phyloP scores from a whole-genome alignment of 2,113 vertebrate species.

The Perognathus longimembris region DNA sequence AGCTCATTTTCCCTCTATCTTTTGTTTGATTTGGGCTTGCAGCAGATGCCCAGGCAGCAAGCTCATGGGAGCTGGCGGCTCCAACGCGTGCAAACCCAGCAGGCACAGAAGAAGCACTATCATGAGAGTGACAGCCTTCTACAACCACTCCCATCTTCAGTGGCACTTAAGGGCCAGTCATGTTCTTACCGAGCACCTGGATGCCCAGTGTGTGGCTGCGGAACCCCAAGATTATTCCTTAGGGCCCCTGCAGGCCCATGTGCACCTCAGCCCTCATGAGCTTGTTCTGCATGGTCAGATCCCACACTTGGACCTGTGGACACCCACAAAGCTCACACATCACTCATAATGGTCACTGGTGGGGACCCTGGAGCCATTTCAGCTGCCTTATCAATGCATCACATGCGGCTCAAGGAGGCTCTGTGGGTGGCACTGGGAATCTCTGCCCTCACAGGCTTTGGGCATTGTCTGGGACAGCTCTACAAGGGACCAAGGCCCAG shows the following conservation, averaged over 20 bases:
- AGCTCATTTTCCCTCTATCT: not conserved
- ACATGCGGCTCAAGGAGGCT: too few species aligned
- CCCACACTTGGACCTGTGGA: too few species aligned
- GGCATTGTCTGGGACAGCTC: not conserved
- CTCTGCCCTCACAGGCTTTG: not conserved
- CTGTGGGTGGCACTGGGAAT: accelerated
- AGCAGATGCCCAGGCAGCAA: not conserved
- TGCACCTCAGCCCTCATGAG: accelerated
- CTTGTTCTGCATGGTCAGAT: too few species aligned
- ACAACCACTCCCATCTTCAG: not conserved
- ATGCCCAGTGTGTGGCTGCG: not conserved
- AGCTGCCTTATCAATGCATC: too few species aligned
- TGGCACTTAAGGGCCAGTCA: not conserved
- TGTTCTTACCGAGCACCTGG: not conserved
- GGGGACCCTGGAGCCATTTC: not conserved
- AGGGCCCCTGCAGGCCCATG: accelerated
- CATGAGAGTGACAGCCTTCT: too few species aligned
- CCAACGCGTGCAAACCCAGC: too few species aligned
- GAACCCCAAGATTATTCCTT: not conserved
- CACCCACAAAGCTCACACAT: not conserved
- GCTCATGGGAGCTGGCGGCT: not conserved
- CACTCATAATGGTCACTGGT: accelerated
- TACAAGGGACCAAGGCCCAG: not conserved
- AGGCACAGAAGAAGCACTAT: not conserved
- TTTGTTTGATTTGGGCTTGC: not conserved